Conservation (phyloP, 2,797 vertebrate genomes). For the Triplophysa bombifrons region DNA sequence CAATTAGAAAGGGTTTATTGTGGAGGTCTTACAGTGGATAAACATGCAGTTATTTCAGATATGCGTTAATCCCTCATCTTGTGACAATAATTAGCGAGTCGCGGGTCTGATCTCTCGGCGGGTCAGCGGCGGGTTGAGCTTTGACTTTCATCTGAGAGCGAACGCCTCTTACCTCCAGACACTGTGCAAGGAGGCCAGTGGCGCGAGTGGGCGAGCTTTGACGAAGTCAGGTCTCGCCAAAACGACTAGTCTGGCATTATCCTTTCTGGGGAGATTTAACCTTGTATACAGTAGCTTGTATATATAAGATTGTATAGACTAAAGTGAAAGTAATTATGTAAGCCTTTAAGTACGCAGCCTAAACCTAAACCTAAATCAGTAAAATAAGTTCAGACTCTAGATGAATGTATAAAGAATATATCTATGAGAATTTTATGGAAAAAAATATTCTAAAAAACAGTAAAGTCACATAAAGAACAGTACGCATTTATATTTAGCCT, state of each 20-base stretch:
- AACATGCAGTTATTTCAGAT: conserved; percentile 99
- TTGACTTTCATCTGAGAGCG: conserved; percentile 78
- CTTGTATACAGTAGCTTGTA: neutral
- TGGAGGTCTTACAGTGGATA: conserved; percentile 84
- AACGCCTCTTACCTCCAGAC: conserved; percentile 69
- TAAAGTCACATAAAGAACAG: too few species aligned
- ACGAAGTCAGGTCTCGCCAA: conserved; percentile 35
- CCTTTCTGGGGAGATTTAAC: conserved; percentile 20
- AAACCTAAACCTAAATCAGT: too few species aligned
- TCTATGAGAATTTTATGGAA: too few species aligned
- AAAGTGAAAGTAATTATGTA: too few species aligned
- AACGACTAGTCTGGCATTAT: neutral
- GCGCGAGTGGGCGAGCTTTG: conserved; percentile 28
- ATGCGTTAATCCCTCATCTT: conserved; percentile 99
- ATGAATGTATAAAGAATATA: too few species aligned
- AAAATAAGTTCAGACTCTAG: too few species aligned
- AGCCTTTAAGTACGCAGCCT: too few species aligned
- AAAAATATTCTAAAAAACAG: too few species aligned
- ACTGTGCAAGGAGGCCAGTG: conserved; percentile 45
- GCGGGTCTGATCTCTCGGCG: conserved; percentile 80
- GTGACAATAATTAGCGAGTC: conserved; percentile 91
- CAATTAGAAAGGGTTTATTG: conserved; percentile 99
- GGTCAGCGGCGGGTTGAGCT: conserved; percentile 82
- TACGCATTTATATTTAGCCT: neutral
- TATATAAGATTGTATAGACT: too few species aligned